Base-by-base conservation (phyloP, 1,140 invertebrate species). In the Drosophila sturtevanti region DNA sequence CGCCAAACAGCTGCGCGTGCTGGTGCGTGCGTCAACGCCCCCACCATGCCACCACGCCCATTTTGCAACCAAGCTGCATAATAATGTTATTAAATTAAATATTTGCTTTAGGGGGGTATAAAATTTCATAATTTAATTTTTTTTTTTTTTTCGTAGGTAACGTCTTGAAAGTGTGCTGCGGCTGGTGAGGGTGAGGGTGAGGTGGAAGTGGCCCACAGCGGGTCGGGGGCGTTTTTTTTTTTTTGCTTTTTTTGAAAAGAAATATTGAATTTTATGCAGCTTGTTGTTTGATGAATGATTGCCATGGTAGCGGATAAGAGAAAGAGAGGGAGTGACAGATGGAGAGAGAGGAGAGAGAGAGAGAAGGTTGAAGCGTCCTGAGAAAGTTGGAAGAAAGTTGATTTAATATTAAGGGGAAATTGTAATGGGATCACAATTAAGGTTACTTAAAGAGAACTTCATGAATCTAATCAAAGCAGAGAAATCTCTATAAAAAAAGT, bases 1-100 rank as follows among this genome's bases (percentile, higher is more conserved):
- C n/a, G 31, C 34, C 56, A 31, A 59, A 35, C 52, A 34, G 11
- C 31, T 51, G 52, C 82, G 81, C 78, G 81, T 85, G 82, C 82
- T 74, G 78, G 81, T 86, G 82, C 82, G 81, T 85, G 78, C 56
- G 74, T 69, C 38, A 58, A 81, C 81, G 82, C 81, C 77, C 81
- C 77, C 81, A 79, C 41, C 63, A 44, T 18, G 41, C 16, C 16
- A 44, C 41, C 41, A 48, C 41, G 41, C 41, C 41, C 41, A 21
- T 21, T 31, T 76, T 35, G 63, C 48, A 63, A 22, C 59, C 56
- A 63, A 64, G 65, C 68, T 77, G 81, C 82, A 87, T 86, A 86
- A 86, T 86, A 86, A 86, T 86, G 82, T 87, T 86, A 87, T 86
- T 81, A 86, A 86, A 86, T 86, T 87, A 87, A 87, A 86, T 86